Evolutionary conservation across 2,113 vertebrate species (phyloP).

Genomic region (Anser cygnoides): DNA sequence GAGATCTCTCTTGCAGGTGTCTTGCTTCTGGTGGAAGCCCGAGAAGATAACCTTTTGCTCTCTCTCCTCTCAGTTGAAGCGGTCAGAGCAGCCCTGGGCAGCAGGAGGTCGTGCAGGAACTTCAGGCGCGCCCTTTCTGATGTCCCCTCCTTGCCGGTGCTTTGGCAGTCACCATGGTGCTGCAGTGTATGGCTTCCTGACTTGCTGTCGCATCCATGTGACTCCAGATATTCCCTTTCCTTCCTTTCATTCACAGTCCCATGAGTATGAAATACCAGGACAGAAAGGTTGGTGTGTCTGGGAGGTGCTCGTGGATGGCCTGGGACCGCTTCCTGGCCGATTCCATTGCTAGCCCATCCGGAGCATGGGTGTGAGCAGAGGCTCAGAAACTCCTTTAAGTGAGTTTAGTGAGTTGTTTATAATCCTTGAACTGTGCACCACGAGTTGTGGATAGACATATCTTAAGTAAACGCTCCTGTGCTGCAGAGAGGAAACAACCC

Average conservation of each 20-base stretch:
- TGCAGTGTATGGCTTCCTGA: background rate
- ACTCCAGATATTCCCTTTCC: background rate
- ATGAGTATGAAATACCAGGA: background rate
- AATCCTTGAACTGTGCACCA: background rate
- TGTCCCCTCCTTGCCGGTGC: background rate
- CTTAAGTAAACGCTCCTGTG: background rate
- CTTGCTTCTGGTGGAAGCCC: background rate
- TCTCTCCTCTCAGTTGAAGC: background rate
- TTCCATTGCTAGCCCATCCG: background rate
- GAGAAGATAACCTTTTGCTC: background rate
- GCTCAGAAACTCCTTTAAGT: accelerated
- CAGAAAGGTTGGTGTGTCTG: background rate
- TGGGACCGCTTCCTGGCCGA: background rate
- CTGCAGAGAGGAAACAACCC: background rate
- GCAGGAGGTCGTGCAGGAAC: background rate
- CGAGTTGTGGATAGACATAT: background rate
- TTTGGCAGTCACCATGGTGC: background rate
- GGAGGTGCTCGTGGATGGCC: background rate
- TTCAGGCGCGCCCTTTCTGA: background rate
- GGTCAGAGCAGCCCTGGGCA: background rate
- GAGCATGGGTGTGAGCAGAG: background rate
- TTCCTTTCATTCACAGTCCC: background rate
- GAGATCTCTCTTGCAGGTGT: background rate
- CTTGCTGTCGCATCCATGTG: background rate
- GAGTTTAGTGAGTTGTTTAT: background rate